Conservation (phyloP, 2,113 vertebrate species). For the Platichthys stellatus region DNA sequence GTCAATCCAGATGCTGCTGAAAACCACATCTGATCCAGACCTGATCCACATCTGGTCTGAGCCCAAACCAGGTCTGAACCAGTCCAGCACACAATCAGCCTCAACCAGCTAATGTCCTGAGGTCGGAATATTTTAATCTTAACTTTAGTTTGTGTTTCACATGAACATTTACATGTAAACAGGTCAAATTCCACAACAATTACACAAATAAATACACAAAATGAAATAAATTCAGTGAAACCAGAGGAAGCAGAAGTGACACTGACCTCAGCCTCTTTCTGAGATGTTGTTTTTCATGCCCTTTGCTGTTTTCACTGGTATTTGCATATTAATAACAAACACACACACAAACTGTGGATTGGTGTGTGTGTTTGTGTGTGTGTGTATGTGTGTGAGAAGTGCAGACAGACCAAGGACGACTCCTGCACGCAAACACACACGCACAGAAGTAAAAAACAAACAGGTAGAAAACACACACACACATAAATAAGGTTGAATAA, state of each 20-base stretch:
- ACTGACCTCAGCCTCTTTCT: slow-evolving; percentile 55
- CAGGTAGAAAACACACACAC: slow-evolving; percentile 18
- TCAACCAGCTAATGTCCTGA: no score
- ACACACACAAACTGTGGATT: slow-evolving; percentile 7
- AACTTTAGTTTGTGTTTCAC: no score
- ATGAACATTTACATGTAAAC: no score
- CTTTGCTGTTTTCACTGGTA: slow-evolving; percentile 50
- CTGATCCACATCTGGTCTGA: no score
- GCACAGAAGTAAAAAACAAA: slow-evolving; percentile 29
- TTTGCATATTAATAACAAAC: slow-evolving; percentile 72
- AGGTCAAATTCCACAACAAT: no score
- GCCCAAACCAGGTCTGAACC: no score
- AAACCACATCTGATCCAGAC: no score
- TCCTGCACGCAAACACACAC: slow-evolving; percentile 3
- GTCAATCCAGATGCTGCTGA: no score
- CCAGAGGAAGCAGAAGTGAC: slow-evolving; percentile 32
- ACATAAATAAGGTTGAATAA: slow-evolving; percentile 14
- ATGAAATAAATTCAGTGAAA: not conserved
- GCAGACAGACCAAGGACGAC: slow-evolving; percentile 48
- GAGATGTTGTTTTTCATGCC: slow-evolving; percentile 36
- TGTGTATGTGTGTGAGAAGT: not conserved
- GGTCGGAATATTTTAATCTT: no score
- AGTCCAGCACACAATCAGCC: no score
- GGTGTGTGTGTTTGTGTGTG: slow-evolving; percentile 20
- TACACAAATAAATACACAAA: not conserved